A percentile compares a stretch with the other conserved stretches of the same genome.
These are phyloP conservation scores for Nebria ingens DNA, from an alignment of 1,140 invertebrate species.

Conservation along the genomic window DNA sequence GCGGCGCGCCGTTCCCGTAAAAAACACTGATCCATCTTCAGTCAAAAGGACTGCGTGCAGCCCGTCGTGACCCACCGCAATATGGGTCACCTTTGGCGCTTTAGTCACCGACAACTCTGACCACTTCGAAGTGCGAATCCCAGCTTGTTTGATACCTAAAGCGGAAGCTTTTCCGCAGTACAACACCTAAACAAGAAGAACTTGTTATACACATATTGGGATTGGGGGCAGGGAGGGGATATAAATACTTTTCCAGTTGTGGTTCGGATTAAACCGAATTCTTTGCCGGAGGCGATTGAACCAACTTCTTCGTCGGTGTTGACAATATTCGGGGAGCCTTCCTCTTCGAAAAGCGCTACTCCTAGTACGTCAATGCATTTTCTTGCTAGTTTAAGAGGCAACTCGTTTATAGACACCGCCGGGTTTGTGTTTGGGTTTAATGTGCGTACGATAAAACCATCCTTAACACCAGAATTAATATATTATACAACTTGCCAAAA, in stretches of 20 bases:
- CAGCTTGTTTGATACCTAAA: constrained; percentile 58
- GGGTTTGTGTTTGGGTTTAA: constrained; percentile 57
- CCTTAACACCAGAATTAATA: constrained; percentile 41
- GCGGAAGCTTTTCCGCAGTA: constrained; percentile 68
- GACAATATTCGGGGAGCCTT: constrained; percentile 37
- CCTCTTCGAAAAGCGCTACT: constrained; percentile 57
- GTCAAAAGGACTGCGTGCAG: constrained; percentile 78
- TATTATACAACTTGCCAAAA: constrained; percentile 13
- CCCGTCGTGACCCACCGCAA: constrained; percentile 87
- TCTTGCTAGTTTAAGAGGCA: constrained; percentile 67
- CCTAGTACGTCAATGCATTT: constrained; percentile 71
- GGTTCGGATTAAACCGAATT: constrained; percentile 72
- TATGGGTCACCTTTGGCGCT: constrained; percentile 61
- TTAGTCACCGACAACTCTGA: constrained; percentile 65
- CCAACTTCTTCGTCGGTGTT: constrained; percentile 58
- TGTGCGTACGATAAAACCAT: constrained; percentile 70
- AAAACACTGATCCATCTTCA: constrained; percentile 81
- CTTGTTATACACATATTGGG: constrained; percentile 5
- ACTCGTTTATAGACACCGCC: constrained; percentile 47
- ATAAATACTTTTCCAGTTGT: constrained; percentile 58
- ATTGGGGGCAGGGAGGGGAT: no score
- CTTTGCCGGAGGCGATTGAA: constrained; percentile 62
- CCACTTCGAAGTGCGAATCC: constrained; percentile 54
- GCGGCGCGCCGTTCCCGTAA: constrained; percentile 77
- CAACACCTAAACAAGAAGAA: constrained; percentile 42